Evolutionary conservation across 2,113 vertebrate species (phyloP).

Genomic region (Hippocampus abdominalis): DNA sequence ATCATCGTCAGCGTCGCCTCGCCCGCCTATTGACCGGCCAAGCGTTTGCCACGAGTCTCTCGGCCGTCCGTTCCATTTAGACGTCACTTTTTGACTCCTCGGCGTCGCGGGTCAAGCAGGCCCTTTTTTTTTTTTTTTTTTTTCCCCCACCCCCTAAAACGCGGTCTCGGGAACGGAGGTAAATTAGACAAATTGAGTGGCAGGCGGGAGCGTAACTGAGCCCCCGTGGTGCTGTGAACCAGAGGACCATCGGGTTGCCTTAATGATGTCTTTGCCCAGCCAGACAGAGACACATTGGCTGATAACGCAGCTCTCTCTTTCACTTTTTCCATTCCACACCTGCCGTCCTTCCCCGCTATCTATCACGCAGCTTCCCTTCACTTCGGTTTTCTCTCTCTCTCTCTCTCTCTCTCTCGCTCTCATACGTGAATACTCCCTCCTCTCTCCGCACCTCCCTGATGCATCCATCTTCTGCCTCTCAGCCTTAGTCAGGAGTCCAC

Average conservation of each 20-base stretch:
- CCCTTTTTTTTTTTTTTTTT: conserved; percentile 29
- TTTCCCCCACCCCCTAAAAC: conserved; percentile 4
- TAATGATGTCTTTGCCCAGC: conserved; percentile 67
- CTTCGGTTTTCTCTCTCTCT: conserved; percentile 10
- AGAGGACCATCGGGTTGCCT: conserved; percentile 51
- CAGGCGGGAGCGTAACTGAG: conserved; percentile 40
- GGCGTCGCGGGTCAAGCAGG: conserved; percentile 48
- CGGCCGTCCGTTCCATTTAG: conserved; percentile 52
- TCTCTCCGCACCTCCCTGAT: not conserved
- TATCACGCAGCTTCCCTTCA: conserved; percentile 24
- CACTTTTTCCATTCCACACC: conserved; percentile 22
- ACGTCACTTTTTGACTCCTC: conserved; percentile 57
- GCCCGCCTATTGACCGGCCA: conserved; percentile 42
- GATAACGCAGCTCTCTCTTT: conserved; percentile 56
- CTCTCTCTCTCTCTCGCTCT: conserved; percentile 19
- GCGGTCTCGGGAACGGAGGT: conserved; percentile 37
- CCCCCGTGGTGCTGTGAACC: conserved; percentile 44
- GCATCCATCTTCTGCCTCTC: conserved; percentile 29
- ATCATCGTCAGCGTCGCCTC: conserved; percentile 46
- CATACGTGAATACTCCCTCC: conserved; percentile 25
- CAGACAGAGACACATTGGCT: conserved; percentile 55
- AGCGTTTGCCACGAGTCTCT: conserved; percentile 34
- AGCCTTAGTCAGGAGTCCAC: conserved; percentile 32
- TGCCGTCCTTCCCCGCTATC: conserved; percentile 25
- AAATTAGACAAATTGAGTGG: conserved; percentile 71